Conservation (phyloP, 2,888 invertebrate genomes). For the Campoplex capitator region DNA sequence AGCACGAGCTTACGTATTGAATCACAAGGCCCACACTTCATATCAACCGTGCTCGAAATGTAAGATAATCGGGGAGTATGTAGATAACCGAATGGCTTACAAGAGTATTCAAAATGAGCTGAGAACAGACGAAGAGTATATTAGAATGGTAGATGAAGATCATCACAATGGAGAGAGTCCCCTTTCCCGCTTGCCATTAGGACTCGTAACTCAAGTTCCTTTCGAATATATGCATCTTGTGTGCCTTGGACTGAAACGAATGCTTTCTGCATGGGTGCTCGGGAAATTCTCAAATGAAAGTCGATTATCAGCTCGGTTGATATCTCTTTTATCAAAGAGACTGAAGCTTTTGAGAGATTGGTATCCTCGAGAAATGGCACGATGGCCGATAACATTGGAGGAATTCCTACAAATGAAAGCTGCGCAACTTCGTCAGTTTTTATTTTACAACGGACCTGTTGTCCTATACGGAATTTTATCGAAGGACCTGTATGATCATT, state of each 20-base stretch:
- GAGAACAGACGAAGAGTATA: constrained; percentile 67
- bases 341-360: too few relatives aligned
- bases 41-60: constrained; percentile 69
- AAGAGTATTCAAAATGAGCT: constrained; percentile 53
- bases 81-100: constrained; percentile 57
- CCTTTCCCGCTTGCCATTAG: constrained; percentile 55
- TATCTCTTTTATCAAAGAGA: too few relatives aligned
- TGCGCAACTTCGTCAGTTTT: not conserved
- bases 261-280: too few relatives aligned
- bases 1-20: constrained; percentile 27
- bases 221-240: too few relatives aligned
- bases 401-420: too few relatives aligned
- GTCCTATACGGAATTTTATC: too few relatives aligned
- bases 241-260: too few relatives aligned
- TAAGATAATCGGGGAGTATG: constrained; percentile 61
- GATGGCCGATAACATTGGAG: constrained; percentile 23
- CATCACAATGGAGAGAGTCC: constrained; percentile 65
- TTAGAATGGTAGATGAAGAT: constrained; percentile 44
- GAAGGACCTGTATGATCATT: not conserved
- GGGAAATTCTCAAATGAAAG: too few relatives aligned
- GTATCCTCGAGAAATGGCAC: constrained; percentile 23
- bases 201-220: too few relatives aligned
- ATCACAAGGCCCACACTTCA: constrained; percentile 65
- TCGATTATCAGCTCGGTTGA: too few relatives aligned
- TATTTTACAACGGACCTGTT: not conserved